Percentiles rank a stretch among this genome's conserved stretches.
These are phyloP conservation scores for Ianthella basta DNA, from an alignment of 37 sponge, comb jelly and placozoan genomes.

Conservation along the genomic window DNA sequence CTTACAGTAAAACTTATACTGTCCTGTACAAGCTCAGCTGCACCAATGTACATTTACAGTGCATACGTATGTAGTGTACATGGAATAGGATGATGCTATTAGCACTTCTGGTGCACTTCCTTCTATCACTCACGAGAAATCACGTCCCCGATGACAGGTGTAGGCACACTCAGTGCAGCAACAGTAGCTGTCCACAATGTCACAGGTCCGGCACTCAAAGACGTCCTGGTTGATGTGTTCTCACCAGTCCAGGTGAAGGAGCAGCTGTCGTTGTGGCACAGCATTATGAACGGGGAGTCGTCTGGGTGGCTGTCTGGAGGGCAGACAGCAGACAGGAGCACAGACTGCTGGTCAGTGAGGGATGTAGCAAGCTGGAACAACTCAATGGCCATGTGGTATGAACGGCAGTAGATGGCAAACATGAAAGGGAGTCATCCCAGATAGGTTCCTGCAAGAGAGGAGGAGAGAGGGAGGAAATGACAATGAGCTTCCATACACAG, in stretches of 20 bases:
- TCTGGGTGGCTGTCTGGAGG: constrained; percentile 80
- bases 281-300: constrained; percentile 83
- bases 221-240: constrained; percentile 95
- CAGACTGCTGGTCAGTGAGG: constrained; percentile 27
- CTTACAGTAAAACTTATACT: no score
- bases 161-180: constrained; percentile 98
- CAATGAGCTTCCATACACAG: not conserved
- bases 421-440: constrained; percentile 97
- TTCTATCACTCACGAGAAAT: constrained; percentile 60
- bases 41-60: no score
- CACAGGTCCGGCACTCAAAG: constrained; percentile 95
- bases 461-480: not conserved
- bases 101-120: no score
- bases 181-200: constrained; percentile 80
- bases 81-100: no score
- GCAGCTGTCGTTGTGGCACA: constrained; percentile 89
- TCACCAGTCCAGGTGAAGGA: constrained; percentile 98
- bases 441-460: constrained; percentile 45
- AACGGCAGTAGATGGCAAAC: constrained; percentile 66
- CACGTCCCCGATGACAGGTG: constrained; percentile 91
- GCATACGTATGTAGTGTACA: no score
- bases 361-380: constrained; percentile 61
- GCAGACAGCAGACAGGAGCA: constrained; percentile 71
- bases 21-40: no score
- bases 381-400: constrained; percentile 49